Base-by-base conservation (phyloP, 2,888 invertebrate genomes). In the Saturnia japonica region DNA sequence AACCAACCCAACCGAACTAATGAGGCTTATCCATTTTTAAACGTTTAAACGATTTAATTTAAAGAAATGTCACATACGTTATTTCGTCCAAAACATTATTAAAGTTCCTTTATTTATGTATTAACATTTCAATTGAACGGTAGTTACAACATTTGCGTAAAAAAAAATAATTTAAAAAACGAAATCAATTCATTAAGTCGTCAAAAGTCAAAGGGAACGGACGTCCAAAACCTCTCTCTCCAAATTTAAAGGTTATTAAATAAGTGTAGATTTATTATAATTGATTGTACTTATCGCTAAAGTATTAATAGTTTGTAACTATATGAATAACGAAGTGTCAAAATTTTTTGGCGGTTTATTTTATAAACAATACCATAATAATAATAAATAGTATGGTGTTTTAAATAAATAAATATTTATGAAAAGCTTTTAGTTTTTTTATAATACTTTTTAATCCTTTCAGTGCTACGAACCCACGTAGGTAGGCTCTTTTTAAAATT, bases 401-500 rank as follows among this genome's bases (percentile, higher is more conserved):
- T 91, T 90, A 90, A 88, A 89, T 86, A 84, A 91, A 86, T 90
- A 89, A 85, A 85, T 91, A 93, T 93, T 92, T 93, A 91, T 91
- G 93, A 91, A 85, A 88, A 89, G 89, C 88, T 84, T 78, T 84
- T 72, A 68, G 73, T 75, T 77, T 79, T n/a, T 71, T 71, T 68
- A 25, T 64, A 64, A 51, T 40, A 47, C 4, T 25, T 57, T 34
- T 34, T 34, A 4, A 34, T 6, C 34, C 34, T 34, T 34, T 34
- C 34, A 34, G 34, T 34, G 2, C 34, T 4, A 34, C 3, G 34
- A 6, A 34, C 34, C 6, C 34, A 34, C 34, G 34, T 34, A 34
- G 6, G 3, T 34, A 34, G 3, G 6, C 34, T 34, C 34, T 34
- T 34, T 34, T 34, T 34, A 34, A 34, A 34, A 34, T 34, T 4